Base-by-base conservation (phyloP, 2,888 invertebrate genomes). In the Epistrophella euchroma region DNA sequence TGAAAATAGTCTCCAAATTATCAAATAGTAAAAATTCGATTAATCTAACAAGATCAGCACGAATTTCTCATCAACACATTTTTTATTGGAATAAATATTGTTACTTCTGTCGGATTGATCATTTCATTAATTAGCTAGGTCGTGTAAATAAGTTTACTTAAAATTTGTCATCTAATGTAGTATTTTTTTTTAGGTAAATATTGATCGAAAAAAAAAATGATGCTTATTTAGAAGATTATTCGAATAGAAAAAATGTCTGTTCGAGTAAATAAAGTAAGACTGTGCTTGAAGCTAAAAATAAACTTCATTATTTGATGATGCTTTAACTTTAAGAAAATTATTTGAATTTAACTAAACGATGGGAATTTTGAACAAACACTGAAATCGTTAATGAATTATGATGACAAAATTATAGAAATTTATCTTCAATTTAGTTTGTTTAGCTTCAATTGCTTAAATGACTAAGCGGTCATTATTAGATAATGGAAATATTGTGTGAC, bases 1-100 rank as follows among this genome's bases (percentile, higher is more conserved):
- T 17, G 7, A 17, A 45, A 45, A 17, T 5, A 9, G 17, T 45
- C 45, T 45, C 9, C 17, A 17, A 45, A 9, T 43, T 43, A 43
- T 43, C 17, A 0, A 2, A 40, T 4, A n/a, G n/a, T 43, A n/a
- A n/a, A 7, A 43, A 43, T 43, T 43, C 9, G 17, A 45, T 45
- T 4, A 45, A 9, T 45, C 17, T 45, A 45, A 10, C 56, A 35
- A 11, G 11, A 32, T 28, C 9, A 35, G 19, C 7, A 22, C 15
- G 11, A 40, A n/a, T 62, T 40, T 28, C n/a, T 11, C n/a, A 25
- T 10, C 6, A 43, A 1, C n/a, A 62, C 43, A 43, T 40, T 22
- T 22, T 45, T 47, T 35, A 4, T n/a, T n/a, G n/a, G n/a, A 64
- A 45, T 17, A 45, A 64, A 64, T 64, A 45, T 28, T 64, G 9